These are phyloP conservation scores for Osmerus mordax DNA, from an alignment of 2,113 vertebrate genomes.

Conservation along the genomic window DNA sequence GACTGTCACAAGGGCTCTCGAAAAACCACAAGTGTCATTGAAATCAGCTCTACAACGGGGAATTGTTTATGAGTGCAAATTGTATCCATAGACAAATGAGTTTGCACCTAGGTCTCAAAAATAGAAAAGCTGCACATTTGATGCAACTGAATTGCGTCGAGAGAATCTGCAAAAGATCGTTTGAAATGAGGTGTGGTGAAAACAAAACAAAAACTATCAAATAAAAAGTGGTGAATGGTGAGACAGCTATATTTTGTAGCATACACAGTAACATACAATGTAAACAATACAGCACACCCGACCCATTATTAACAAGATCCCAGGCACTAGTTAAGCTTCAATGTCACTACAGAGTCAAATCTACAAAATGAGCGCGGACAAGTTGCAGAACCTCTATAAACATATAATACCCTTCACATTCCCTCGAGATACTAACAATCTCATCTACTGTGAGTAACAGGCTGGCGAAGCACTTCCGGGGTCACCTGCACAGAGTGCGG, in stretches of 20 bases:
- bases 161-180: constrained; percentile 16
- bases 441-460: neutral
- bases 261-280: neutral
- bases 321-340: too few species aligned
- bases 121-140: constrained; percentile 32
- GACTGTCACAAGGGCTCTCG: constrained; percentile 57
- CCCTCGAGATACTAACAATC: neutral
- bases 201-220: neutral
- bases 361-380: neutral
- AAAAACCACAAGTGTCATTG: constrained; percentile 54
- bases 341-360: too few species aligned
- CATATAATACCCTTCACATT: neutral
- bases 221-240: neutral
- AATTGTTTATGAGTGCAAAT: constrained; percentile 34
- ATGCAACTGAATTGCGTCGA: constrained; percentile 25
- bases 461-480: constrained; percentile 46
- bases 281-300: neutral
- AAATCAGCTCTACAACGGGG: constrained; percentile 55
- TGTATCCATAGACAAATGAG: constrained; percentile 44
- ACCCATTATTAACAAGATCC: neutral
- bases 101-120: constrained; percentile 52
- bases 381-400: neutral
- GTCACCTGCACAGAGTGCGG: constrained; percentile 60
- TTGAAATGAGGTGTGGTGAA: neutral
- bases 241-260: neutral